Evolutionary conservation across 2,113 vertebrate genomes (phyloP).

Genomic region (Grus americana): DNA sequence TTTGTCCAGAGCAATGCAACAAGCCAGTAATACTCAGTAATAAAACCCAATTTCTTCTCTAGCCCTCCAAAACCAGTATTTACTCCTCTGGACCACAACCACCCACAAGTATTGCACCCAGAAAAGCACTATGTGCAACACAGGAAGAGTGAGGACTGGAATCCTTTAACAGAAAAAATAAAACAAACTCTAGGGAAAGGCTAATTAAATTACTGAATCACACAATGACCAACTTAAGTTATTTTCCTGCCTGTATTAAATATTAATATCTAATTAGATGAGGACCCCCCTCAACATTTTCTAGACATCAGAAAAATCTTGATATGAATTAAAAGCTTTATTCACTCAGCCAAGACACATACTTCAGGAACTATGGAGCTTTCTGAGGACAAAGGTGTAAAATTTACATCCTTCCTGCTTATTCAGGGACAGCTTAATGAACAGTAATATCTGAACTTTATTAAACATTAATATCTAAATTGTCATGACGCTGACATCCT

Average conservation of each 20-base stretch:
- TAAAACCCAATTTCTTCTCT: background rate
- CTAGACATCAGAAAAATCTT: background rate
- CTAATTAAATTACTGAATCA: background rate
- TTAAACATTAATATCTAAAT: background rate
- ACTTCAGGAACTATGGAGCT: background rate
- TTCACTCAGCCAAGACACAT: background rate
- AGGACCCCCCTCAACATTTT: background rate
- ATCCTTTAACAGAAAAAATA: background rate
- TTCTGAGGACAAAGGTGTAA: background rate
- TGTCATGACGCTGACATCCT: background rate
- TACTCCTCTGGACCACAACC: background rate
- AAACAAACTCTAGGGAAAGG: background rate
- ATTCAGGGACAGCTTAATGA: background rate
- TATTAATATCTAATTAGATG: background rate
- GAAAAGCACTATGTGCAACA: background rate
- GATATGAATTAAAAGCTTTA: background rate
- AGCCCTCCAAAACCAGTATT: background rate
- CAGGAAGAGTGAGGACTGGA: background rate
- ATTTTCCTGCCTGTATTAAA: constrained; percentile 18
- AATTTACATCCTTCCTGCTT: background rate
- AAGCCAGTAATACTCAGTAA: background rate
- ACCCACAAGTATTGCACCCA: background rate
- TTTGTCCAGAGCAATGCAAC: background rate
- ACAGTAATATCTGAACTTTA: background rate
- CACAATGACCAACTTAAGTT: background rate